A percentile compares a stretch with the other conserved stretches of the same genome.
These are phyloP conservation scores for Atractosteus spatula DNA, from an alignment of 2,113 vertebrate genomes.

Conservation along the genomic window DNA sequence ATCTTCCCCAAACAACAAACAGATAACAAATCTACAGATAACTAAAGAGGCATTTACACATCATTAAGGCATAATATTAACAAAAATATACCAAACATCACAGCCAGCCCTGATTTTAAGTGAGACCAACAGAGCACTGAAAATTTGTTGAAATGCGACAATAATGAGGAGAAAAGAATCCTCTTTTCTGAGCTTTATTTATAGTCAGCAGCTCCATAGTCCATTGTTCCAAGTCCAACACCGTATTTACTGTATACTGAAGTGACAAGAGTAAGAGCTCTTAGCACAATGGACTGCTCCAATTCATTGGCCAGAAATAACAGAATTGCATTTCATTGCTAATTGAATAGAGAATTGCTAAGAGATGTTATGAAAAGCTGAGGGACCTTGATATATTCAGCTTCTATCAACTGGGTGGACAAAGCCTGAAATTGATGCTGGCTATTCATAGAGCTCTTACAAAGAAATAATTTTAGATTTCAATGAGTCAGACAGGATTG, in stretches of 20 bases:
- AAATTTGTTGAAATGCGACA: too few relatives aligned
- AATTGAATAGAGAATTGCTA: background rate
- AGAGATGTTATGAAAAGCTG: background rate
- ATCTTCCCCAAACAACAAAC: too few relatives aligned
- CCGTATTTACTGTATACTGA: background rate
- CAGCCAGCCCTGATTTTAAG: too few relatives aligned
- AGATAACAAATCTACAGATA: too few relatives aligned
- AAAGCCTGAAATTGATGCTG: conserved; percentile 17
- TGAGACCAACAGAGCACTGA: too few relatives aligned
- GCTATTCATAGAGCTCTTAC: conserved; percentile 10
- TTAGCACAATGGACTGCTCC: background rate
- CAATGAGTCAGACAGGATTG: conserved; percentile 14
- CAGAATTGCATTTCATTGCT: background rate
- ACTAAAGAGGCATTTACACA: too few relatives aligned
- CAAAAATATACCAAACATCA: too few relatives aligned
- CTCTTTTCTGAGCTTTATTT: background rate
- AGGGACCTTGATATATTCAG: conserved; percentile 16
- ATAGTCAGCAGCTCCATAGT: background rate
- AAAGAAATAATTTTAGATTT: conserved; percentile 18
- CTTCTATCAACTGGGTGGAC: conserved; percentile 10
- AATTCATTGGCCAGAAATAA: conserved; percentile 6
- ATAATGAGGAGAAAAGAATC: too few relatives aligned
- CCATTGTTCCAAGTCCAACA: background rate
- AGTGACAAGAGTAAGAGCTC: too few relatives aligned
- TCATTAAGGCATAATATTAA: too few relatives aligned